Percentiles rank a stretch among this genome's conserved stretches.
Conservation (phyloP, 2,888 invertebrate species). For the Sphinx pinastri region DNA sequence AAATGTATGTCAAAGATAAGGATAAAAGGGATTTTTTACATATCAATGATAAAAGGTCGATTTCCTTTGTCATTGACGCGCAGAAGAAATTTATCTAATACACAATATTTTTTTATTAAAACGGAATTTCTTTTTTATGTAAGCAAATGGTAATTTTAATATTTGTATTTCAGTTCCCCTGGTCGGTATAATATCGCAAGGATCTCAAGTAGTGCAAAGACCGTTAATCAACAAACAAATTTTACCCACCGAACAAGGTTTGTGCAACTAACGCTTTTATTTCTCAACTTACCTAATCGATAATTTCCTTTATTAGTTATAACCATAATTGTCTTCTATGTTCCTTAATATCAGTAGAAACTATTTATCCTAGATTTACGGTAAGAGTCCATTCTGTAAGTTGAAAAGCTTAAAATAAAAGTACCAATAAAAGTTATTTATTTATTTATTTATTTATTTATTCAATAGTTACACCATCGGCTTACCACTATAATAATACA, state of each 20-base stretch:
- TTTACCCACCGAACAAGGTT: slow-evolving; percentile 78
- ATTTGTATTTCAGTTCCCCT: slow-evolving; percentile 67
- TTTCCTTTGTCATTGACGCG: slow-evolving; percentile 1
- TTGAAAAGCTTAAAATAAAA: too few relatives aligned
- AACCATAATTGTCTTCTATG: too few relatives aligned
- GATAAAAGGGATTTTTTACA: too few relatives aligned
- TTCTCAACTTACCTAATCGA: too few relatives aligned
- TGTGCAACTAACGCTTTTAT: not conserved
- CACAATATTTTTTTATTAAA: not conserved
- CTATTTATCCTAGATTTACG: too few relatives aligned
- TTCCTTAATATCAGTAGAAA: too few relatives aligned
- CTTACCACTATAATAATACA: too few relatives aligned
- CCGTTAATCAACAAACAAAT: slow-evolving; percentile 78
- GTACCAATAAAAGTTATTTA: too few relatives aligned
- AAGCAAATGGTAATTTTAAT: not conserved
- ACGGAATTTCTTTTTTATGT: not conserved
- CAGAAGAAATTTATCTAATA: not conserved
- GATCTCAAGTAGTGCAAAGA: slow-evolving; percentile 78
- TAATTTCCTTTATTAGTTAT: not conserved
- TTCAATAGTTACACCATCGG: too few relatives aligned
- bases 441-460: too few relatives aligned
- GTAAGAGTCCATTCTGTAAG: too few relatives aligned
- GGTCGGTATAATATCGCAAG: slow-evolving; percentile 74
- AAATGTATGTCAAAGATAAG: slow-evolving; percentile 9
- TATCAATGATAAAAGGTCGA: too few relatives aligned